A percentile compares a stretch with the other conserved stretches of the same genome.
Conservation (phyloP, 2,797 vertebrate species). For the Luscinia luscinia region DNA sequence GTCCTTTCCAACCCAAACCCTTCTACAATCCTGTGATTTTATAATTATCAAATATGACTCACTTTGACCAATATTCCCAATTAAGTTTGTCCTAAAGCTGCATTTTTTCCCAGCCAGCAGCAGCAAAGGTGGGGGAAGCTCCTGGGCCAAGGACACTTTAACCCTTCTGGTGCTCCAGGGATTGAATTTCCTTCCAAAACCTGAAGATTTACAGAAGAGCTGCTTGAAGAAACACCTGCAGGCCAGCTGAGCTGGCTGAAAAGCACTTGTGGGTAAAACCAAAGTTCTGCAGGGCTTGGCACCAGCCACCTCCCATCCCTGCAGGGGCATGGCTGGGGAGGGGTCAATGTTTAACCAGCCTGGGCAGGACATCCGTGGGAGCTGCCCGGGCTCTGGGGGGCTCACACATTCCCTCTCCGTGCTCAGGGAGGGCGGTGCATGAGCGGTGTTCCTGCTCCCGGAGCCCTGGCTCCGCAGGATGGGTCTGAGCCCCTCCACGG, state of each 20-base stretch:
- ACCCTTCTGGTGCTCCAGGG: background rate
- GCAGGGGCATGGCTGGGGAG: background rate
- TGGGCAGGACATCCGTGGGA: conserved; percentile 13
- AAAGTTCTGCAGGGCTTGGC: background rate
- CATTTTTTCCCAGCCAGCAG: accelerated
- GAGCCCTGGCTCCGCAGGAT: conserved; percentile 62
- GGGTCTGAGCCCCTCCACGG: conserved; percentile 83
- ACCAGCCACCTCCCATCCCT: background rate
- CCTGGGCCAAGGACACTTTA: background rate
- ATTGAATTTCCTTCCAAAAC: background rate
- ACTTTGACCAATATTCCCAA: background rate
- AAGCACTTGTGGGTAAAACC: background rate
- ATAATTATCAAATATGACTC: background rate
- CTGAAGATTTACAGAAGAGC: background rate
- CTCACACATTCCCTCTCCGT: background rate
- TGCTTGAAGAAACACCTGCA: background rate
- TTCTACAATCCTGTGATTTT: accelerated
- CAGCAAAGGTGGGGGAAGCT: background rate
- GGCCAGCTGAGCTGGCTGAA: background rate
- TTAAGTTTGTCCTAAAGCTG: background rate
- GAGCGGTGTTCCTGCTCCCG: background rate
- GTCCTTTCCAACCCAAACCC: background rate
- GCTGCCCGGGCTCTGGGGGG: accelerated
- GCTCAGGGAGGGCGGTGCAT: accelerated
- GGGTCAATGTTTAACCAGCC: conserved; percentile 80